A percentile compares a stretch with the other conserved stretches of the same genome.
phyloP scores from a whole-genome alignment of 2,888 invertebrate genomes.

The Tridacna gigas region DNA sequence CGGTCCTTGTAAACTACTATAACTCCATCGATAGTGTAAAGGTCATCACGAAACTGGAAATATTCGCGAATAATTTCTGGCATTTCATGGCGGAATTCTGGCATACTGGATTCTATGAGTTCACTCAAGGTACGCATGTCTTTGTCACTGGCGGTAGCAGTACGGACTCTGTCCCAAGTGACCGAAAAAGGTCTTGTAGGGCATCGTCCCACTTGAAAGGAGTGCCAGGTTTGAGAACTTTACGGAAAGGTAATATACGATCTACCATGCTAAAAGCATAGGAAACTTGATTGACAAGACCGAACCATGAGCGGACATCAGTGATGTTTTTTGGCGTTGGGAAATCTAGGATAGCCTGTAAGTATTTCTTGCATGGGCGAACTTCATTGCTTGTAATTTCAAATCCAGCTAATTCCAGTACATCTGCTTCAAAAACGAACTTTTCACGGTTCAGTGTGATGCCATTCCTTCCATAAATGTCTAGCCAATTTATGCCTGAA shows the following conservation, averaged over 20 bases:
- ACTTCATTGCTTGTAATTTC: conserved; percentile 49
- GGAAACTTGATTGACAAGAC: conserved; percentile 69
- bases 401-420: conserved; percentile 64
- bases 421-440: conserved; percentile 63
- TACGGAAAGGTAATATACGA: conserved; percentile 35
- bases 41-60: neutral
- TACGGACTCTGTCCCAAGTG: no score
- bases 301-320: conserved; percentile 71
- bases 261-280: conserved; percentile 62
- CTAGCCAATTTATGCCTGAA: conserved; percentile 65
- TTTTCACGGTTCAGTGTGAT: conserved; percentile 72
- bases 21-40: neutral
- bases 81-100: no score
- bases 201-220: conserved; percentile 57
- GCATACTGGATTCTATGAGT: no score
- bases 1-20: neutral
- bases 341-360: conserved; percentile 64
- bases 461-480: conserved; percentile 65
- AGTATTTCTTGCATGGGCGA: conserved; percentile 53
- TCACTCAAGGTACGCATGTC: no score
- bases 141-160: no score
- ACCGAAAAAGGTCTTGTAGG: conserved; percentile 23
- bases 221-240: conserved; percentile 47
- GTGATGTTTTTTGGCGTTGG: conserved; percentile 64
- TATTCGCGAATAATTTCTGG: conserved; percentile 53